A percentile compares a stretch with the other conserved stretches of the same genome.
These are phyloP conservation scores for Cephonodes hylas DNA, from an alignment of 2,888 invertebrate genomes.

Conservation along the genomic window DNA sequence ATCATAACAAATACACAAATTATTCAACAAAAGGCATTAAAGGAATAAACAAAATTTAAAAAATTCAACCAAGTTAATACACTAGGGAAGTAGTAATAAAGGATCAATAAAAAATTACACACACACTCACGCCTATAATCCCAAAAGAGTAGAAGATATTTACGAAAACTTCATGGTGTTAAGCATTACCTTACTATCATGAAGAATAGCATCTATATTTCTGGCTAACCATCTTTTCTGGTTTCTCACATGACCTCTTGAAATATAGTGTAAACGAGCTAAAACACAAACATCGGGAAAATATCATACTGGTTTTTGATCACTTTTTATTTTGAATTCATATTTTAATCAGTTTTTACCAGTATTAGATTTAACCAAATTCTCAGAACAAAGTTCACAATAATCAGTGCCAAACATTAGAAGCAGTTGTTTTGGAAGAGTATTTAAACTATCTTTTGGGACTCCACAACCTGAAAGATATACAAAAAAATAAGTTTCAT, in stretches of 20 bases:
- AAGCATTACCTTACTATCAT: constrained; percentile 57
- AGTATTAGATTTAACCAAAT: constrained; percentile 40
- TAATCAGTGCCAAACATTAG: constrained; percentile 45
- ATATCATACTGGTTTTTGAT: constrained; percentile 7
- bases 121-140: too few species aligned
- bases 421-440: constrained; percentile 50
- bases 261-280: constrained; percentile 68
- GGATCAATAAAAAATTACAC: too few species aligned
- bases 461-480: constrained; percentile 55
- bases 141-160: too few species aligned
- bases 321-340: neutral
- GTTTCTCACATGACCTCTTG: constrained; percentile 63
- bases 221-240: constrained; percentile 59
- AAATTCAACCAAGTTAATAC: too few species aligned
- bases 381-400: constrained; percentile 56
- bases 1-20: too few species aligned
- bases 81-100: too few species aligned
- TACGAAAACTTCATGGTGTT: too few species aligned
- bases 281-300: constrained; percentile 39
- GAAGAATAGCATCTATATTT: constrained; percentile 27
- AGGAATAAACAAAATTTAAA: too few species aligned
- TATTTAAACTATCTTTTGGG: constrained; percentile 40
- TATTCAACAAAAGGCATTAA: too few species aligned
- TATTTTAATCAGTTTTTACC: constrained; percentile 37
- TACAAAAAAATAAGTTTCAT: neutral